Base-by-base conservation (phyloP, 2,113 vertebrate species). In the Phylloscopus trochiloides region DNA sequence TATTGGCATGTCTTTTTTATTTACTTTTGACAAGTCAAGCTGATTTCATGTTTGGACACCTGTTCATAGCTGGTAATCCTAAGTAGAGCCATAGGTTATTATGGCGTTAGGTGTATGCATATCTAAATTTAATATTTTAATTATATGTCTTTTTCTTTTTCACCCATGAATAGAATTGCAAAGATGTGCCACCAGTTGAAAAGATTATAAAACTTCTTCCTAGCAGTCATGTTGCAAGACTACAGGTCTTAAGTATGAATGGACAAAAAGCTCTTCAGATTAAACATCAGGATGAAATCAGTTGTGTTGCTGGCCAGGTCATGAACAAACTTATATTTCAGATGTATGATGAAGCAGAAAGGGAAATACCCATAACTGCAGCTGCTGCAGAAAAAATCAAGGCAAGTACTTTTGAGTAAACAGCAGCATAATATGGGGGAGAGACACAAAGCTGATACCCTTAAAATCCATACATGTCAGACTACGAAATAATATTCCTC, bases 281-380 rank as follows among this genome's bases (percentile, higher is more conserved):
- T 61, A 98, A 97, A 93, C 97, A 99, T 89, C 92, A 98, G 6
- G 99, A 99, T 80, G 98, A 98, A 84, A 98, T 99, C 34, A 96
- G 96, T 18, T 99, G 98, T 98, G 94, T 97, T 81, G 99, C 98
- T 28, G 99, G 99, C 9, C 98, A 98, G 80, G 14, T 89, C 34
- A 98, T 99, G 96, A 98, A 93, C 22, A 98, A 98, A 92, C 98
- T 99, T 71, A 97, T 97, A 93, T 99, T 99, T 86, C 98, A 97
- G 75, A 98, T 99, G 97, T 99, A 98, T 88, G 99, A 99, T 89
- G 99, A 99, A 96, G 98, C 98, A 14, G 98, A 98, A 62, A 98
- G 97, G 79, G 97, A 98, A 73, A 98, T 99, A 17, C 62, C 96
- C 19, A 95, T 99, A 94, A 99, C 97, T 72, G 51, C 96, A 72